Base-by-base conservation (phyloP, 2,113 vertebrate species). In the Otus sunia region DNA sequence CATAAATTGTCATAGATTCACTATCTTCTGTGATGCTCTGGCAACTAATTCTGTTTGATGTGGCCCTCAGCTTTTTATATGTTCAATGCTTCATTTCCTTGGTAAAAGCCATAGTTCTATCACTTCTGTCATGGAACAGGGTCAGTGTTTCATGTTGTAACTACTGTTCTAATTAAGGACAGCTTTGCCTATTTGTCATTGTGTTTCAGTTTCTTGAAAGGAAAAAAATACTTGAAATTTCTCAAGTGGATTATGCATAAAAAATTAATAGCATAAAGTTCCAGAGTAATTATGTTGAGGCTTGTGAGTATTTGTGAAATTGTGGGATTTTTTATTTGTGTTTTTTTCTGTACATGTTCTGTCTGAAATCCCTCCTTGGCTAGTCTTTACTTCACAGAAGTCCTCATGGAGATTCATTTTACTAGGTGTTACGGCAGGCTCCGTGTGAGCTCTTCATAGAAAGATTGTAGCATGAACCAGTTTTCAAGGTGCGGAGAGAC, bases 291-390 rank as follows among this genome's bases (percentile, higher is more conserved):
- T 80, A 23, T 10, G 4, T 1, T 8, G 7, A 27, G 41, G n/a
- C 41, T 81, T 86, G 26, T 64, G 27, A 76, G 39, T 55, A 26
- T 83, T 86, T 66, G 22, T 68, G 58, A 78, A 82, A 50, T 64
- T 3, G 1, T 29, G 8, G 4, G 2, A 2, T 8, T 9, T 17
- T 49, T 50, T 11, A 9, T 77, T 50, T 18, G 4, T 14, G 3
- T 18, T 34, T 29, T 6, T 52, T 77, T 6, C 26, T 76, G 32
- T 27, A 15, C 49, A 3, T 36, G 2, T 88, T 73, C 53, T 86
- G 13, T 68, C 58, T 36, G 67, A 74, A 85, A 67, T 75, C 12
- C 29, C 18, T 88, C 52, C 25, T 37, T 87, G 59, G 25, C 34
- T 23, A 43, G 49, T 79, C 58, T 72, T 55, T 23, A 22, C 41